Evolutionary conservation across 53 echinoderm and acorn worm genomes (phyloP).

Genomic region (Arbacia lixula): DNA sequence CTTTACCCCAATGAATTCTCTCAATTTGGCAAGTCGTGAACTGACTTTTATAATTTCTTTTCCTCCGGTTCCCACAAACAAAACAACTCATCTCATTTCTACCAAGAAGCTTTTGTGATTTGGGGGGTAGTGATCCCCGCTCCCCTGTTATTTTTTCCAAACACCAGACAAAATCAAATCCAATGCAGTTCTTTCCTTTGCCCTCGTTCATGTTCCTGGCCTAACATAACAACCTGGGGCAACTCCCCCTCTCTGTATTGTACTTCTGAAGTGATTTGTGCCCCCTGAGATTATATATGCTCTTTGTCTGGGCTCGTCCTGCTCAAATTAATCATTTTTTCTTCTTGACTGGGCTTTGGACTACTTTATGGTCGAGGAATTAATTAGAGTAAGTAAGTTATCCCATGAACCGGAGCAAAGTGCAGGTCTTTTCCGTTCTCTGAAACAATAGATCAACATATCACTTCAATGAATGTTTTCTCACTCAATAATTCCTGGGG

Average conservation of each 20-base stretch:
- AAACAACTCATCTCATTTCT: slow-evolving; percentile 33
- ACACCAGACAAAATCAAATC: slow-evolving; percentile 1
- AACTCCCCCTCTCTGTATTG: background rate
- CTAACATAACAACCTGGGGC: slow-evolving; percentile 22
- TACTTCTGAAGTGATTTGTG: too few species aligned
- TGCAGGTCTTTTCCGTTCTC: too few species aligned
- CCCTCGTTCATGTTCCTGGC: slow-evolving; percentile 1
- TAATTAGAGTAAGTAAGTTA: too few species aligned
- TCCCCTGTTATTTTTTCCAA: slow-evolving; percentile 15
- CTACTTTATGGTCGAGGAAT: too few species aligned
- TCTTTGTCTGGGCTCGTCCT: too few species aligned
- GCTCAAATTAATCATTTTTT: too few species aligned
- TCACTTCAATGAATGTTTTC: too few species aligned
- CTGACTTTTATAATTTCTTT: slow-evolving; percentile 6
- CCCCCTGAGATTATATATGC: too few species aligned
- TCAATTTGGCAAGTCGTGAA: background rate
- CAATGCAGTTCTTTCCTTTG: background rate
- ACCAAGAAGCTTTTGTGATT: slow-evolving; percentile 16
- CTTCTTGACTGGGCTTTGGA: too few species aligned
- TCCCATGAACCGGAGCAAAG: too few species aligned
- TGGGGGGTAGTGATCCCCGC: slow-evolving; percentile 15
- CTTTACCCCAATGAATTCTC: slow-evolving; percentile 2
- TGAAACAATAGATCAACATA: too few species aligned
- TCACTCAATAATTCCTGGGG: too few species aligned
- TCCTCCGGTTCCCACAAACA: slow-evolving; percentile 9